Evolutionary conservation across 2,888 invertebrate genomes (phyloP).

Genomic region (Caenorhabditis angaria): DNA sequence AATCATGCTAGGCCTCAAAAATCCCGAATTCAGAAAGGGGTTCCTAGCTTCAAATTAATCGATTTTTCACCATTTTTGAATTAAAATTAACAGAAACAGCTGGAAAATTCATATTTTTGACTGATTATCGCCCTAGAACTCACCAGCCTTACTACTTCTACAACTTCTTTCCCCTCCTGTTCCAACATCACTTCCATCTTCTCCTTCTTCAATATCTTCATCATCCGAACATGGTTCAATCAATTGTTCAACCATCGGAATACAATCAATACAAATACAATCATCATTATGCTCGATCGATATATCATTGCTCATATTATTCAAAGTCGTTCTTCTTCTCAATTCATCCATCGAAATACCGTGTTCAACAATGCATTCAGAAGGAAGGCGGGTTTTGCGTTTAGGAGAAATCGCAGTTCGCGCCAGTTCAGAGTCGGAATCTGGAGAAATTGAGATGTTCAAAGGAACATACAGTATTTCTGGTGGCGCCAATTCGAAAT

Average conservation of each 20-base stretch:
- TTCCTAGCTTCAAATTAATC: too few relatives aligned
- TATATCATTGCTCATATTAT: constrained; percentile 23
- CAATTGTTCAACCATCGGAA: constrained; percentile 41
- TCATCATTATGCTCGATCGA: constrained; percentile 37
- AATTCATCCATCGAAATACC: constrained; percentile 44
- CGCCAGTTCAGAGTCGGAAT: not conserved
- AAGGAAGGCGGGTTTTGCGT: constrained; percentile 16
- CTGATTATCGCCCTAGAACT: too few relatives aligned
- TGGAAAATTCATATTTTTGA: too few relatives aligned
- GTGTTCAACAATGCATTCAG: constrained; percentile 32
- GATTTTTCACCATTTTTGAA: too few relatives aligned
- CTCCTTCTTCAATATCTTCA: constrained; percentile 30
- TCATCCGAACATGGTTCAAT: constrained; percentile 37
- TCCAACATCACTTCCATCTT: too few relatives aligned
- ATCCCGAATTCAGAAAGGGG: too few relatives aligned
- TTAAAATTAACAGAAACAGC: too few relatives aligned
- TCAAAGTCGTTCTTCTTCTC: constrained; percentile 27
- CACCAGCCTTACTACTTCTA: too few relatives aligned
- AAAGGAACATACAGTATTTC: constrained; percentile 24
- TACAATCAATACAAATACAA: constrained; percentile 37
- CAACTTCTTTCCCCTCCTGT: too few relatives aligned
- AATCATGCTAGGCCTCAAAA: too few relatives aligned
- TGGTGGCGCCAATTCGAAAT: constrained; percentile 75
- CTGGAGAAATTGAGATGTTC: not conserved
- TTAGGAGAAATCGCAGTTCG: constrained; percentile 27